Base-by-base conservation (phyloP, 2,797 vertebrate species). In the Mycteria americana region DNA sequence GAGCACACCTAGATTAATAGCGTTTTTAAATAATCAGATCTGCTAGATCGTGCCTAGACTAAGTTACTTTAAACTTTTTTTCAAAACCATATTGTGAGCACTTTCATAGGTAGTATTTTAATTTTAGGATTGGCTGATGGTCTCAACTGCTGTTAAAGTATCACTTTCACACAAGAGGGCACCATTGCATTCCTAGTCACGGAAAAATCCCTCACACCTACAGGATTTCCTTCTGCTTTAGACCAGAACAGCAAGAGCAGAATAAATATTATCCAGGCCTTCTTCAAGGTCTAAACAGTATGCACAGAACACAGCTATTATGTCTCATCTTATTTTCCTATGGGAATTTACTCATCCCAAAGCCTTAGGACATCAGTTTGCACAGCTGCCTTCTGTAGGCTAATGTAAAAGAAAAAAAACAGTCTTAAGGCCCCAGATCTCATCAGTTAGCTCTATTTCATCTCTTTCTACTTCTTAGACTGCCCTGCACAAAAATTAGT, bases 131-230 rank as follows among this genome's bases (percentile, higher is more conserved):
- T 84, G 65, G 48, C 23, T 35, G 41, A 62, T 3, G 2, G 28
- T 80, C 37, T 70, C 50, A 72, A 62, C 22, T 33, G 50, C 39
- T 86, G 82, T 46, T 86, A 85, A 96, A 95, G 93, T 92, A 72
- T 6, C 22, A 21, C 45, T 89, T 96, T 93, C 93, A 94, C 95
- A 92, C 95, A 95, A 97, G 96, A 92, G 95, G 95, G 95, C 95
- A 96, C 96, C 82, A 95, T 90, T 94, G 92, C 72, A 92, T 96
- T 96, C 94, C 53, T 80, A 80, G 81, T 89, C 37, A 60, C 65
- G 56, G 72, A 80, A 86, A 75, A 89, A 39, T 64, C 11, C 59
- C 31, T 86, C 35, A 73, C 27, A 62, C 30, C 85, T 84, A 15
- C 9, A 75, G 51, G 68, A 59, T 69, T 93, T 78, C 41, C 11